Evolutionary conservation across 2,888 invertebrate genomes (phyloP).

Genomic region (Chrysolina americana): DNA sequence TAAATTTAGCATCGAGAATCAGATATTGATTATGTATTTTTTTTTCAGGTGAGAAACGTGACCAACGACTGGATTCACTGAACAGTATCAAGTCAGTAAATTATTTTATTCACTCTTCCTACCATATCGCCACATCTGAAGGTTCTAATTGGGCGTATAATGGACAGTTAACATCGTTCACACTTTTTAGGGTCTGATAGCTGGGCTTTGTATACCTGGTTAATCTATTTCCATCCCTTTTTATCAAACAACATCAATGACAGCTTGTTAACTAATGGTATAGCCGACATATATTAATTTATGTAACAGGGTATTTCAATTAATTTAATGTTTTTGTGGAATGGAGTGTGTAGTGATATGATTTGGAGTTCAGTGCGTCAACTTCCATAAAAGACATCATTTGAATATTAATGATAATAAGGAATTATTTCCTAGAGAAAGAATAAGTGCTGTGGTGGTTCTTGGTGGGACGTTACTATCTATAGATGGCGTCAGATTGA

Average conservation of each 20-base stretch:
- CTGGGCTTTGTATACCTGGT: slow-evolving; percentile 26
- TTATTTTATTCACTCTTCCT: not conserved
- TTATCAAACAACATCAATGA: slow-evolving; percentile 32
- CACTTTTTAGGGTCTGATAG: slow-evolving; percentile 32
- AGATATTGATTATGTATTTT: no score
- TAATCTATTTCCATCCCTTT: slow-evolving; percentile 29
- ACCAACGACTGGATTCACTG: no score
- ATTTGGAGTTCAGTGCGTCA: not conserved
- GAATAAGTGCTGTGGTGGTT: no score
- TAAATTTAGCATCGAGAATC: no score
- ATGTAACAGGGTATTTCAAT: slow-evolving; percentile 2
- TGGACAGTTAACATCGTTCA: slow-evolving; percentile 42
- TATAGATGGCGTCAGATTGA: no score
- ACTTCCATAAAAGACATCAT: no score
- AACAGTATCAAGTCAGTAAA: no score
- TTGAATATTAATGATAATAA: no score
- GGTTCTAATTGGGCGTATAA: slow-evolving; percentile 40
- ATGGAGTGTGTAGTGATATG: not conserved
- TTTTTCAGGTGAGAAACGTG: no score
- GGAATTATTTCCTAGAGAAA: no score
- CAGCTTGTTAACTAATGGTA: slow-evolving; percentile 31
- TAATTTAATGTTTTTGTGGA: not conserved
- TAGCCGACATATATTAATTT: slow-evolving; percentile 8
- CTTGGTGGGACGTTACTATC: no score
- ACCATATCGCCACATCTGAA: slow-evolving; percentile 21